Evolutionary conservation across 2,888 invertebrate genomes (phyloP), one percentile per base, ranked within the genome.

Genomic region (Hybos culiciformis): DNA sequence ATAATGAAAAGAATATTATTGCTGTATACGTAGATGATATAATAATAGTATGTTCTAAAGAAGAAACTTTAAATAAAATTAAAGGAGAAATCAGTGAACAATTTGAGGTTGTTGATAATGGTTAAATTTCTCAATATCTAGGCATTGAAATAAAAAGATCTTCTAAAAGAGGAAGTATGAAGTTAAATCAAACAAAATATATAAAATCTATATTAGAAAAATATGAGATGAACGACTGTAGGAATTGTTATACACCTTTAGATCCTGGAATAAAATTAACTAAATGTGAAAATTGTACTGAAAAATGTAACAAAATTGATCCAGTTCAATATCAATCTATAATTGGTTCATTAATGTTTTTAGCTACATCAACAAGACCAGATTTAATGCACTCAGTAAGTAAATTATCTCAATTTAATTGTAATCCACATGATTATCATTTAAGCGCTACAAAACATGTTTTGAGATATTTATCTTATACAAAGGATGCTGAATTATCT

Each of bases 321-420:
- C 26, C 26, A 26, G 12, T 12, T 26, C 11, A 26, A 6, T 46
- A 47, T 17, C 46, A 46, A 24, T 44, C 44, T 29, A 21, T 47
- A 8, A 39, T 46, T 41, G 45, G 44, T 24, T 39, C 45, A 12
- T 40, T 43, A 18, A 34, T 41, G 14, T 45, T 44, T 31, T 14
- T 43, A 14, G 32, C 38, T 12, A 36, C 37, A 7, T 47, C 24
- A 4, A 47, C 41, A n/a, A 32, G 45, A n/a, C 45, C 43, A 3
- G 43, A 45, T 26, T 45, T 47, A 14, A 23, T n/a, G 2, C 41
- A 41, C 12, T 38, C 39, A 12, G 39, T 41, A 12, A 34, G 34
- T 11, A 44, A 39, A 7, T 15, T 46, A 26, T 26, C 41, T 2
- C 44, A 46, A 19, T 41, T 38, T 17, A 46, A 37, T 18, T 34